Conservation (phyloP, 2,888 invertebrate species). For the Lasiommata megera region DNA sequence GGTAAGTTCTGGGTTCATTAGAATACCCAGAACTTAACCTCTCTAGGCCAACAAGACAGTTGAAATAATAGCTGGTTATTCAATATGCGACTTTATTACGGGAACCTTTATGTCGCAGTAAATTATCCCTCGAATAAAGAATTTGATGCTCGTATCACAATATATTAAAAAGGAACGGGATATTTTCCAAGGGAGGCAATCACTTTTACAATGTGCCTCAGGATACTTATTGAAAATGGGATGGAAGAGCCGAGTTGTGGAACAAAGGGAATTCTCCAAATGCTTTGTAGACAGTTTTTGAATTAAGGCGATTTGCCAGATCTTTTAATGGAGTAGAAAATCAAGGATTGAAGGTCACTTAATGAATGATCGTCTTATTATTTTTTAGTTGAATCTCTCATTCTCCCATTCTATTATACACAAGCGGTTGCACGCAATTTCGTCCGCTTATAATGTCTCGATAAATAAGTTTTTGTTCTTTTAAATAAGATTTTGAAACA, state of each 20-base stretch:
- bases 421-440: too few species aligned
- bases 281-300: conserved; percentile 31
- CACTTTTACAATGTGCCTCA: conserved; percentile 10
- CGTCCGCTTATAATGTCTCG: too few species aligned
- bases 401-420: too few species aligned
- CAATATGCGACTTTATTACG: conserved; percentile 3
- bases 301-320: conserved; percentile 32
- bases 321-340: conserved; percentile 25
- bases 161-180: conserved; percentile 6
- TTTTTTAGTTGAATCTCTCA: background rate
- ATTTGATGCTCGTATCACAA: background rate
- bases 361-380: conserved; percentile 18
- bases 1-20: too few species aligned
- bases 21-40: too few species aligned
- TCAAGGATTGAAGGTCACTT: conserved; percentile 13
- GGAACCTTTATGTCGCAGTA: background rate
- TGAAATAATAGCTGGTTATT: background rate
- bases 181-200: conserved; percentile 9
- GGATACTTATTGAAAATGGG: conserved; percentile 17
- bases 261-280: conserved; percentile 32
- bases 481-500: too few species aligned
- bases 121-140: conserved; percentile 9
- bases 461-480: too few species aligned
- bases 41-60: too few species aligned
- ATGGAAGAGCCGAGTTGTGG: conserved; percentile 21